Conservation (phyloP, 2,113 vertebrate genomes). For the Leucoraja erinaceus region DNA sequence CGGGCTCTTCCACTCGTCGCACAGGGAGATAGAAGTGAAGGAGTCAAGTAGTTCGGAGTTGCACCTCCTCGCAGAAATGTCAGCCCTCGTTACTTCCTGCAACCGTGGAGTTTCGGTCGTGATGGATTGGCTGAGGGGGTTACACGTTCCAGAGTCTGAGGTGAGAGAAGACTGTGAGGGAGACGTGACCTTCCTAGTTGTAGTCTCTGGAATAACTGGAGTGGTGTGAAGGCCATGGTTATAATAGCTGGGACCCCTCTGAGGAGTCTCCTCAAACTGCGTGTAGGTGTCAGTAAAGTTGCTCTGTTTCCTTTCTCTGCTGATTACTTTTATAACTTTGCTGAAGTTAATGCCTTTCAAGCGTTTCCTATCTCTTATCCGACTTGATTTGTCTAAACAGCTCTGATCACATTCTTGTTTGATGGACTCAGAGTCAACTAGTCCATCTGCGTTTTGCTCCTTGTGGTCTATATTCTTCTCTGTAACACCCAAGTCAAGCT, state of each 20-base stretch:
- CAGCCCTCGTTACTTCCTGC: conserved; percentile 28
- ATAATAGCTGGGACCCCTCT: not conserved
- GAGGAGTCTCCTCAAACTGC: conserved; percentile 52
- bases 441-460: conserved; percentile 61
- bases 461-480: conserved; percentile 65
- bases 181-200: conserved; percentile 54
- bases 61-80: rapidly evolving
- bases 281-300: conserved; percentile 66
- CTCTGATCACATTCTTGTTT: conserved; percentile 47
- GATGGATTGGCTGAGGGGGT: conserved; percentile 44
- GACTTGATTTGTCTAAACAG: not conserved
- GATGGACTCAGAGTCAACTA: conserved; percentile 52
- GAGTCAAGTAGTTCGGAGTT: rapidly evolving
- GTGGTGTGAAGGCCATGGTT: conserved; percentile 55
- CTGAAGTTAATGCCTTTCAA: conserved; percentile 66
- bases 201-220: conserved; percentile 47
- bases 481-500: conserved; percentile 56
- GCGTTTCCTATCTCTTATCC: not conserved
- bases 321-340: conserved; percentile 74
- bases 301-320: conserved; percentile 71
- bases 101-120: conserved; percentile 40
- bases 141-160: conserved; percentile 50
- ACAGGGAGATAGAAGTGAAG: not conserved
- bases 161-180: conserved; percentile 48
- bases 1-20: not conserved